These are phyloP conservation scores for Girardinus metallicus DNA, from an alignment of 2,797 vertebrate species.

Conservation along the genomic window DNA sequence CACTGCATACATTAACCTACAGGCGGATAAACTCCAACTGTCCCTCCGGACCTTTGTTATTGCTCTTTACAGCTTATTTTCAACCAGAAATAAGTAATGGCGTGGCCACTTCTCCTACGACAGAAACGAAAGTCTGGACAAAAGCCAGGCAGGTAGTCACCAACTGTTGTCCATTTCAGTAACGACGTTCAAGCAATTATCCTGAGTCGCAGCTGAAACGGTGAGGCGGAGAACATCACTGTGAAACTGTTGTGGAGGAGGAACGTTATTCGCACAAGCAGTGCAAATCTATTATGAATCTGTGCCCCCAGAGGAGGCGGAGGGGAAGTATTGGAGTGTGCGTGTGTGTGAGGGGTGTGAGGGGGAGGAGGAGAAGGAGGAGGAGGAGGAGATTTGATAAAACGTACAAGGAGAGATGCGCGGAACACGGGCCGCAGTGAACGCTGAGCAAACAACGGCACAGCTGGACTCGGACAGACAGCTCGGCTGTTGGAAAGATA, in stretches of 20 bases:
- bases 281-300: constrained; percentile 29
- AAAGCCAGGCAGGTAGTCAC: constrained; percentile 15
- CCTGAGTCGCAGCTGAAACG: constrained; percentile 18
- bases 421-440: constrained; percentile 37
- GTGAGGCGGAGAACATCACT: constrained; percentile 16
- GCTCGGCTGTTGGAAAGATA: constrained; percentile 46
- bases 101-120: constrained; percentile 21
- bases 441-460: constrained; percentile 50
- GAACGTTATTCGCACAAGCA: constrained; percentile 10
- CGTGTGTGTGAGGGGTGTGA: constrained; percentile 1
- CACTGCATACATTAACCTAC: constrained; percentile 61
- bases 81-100: constrained; percentile 35
- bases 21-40: constrained; percentile 44
- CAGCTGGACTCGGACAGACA: constrained; percentile 39
- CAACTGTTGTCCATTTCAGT: constrained; percentile 33
- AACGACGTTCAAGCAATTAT: constrained; percentile 17
- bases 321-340: constrained; percentile 2
- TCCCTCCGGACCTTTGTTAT: constrained; percentile 55
- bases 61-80: constrained; percentile 46
- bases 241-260: constrained; percentile 37
- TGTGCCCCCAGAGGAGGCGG: constrained; percentile 23
- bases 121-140: constrained; percentile 7
- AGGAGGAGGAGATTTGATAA: constrained; percentile 12
- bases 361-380: background rate
- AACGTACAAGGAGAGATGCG: constrained; percentile 49